A percentile compares a stretch with the other conserved stretches of the same genome.
These are phyloP conservation scores for Cossypha heuglini DNA, from an alignment of 2,797 vertebrate genomes.

Conservation along the genomic window DNA sequence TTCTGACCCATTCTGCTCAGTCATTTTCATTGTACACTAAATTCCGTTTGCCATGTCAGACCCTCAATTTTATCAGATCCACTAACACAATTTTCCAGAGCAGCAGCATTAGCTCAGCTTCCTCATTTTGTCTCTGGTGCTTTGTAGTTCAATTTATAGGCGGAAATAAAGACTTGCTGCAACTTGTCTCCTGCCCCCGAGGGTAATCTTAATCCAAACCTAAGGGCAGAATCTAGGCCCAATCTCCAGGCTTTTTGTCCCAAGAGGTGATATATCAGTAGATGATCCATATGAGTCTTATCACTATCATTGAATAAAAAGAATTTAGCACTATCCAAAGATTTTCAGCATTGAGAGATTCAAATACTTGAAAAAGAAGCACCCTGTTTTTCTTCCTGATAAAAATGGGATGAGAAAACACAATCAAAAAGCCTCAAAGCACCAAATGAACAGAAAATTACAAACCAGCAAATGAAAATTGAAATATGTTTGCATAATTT, in stretches of 20 bases:
- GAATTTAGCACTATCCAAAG: background rate
- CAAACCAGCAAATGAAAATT: background rate
- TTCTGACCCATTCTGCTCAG: constrained; percentile 11
- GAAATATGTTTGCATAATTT: background rate
- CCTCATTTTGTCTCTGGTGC: constrained; percentile 46
- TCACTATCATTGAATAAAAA: background rate
- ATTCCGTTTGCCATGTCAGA: constrained; percentile 46
- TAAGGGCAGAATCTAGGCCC: background rate
- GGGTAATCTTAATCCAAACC: constrained; percentile 31
- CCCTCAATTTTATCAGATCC: constrained; percentile 46
- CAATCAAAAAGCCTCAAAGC: background rate
- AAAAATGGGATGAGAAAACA: background rate
- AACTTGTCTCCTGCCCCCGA: background rate
- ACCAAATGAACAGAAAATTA: background rate
- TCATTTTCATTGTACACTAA: constrained; percentile 47
- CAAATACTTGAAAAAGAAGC: background rate
- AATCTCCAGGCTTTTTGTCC: background rate
- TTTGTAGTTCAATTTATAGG: constrained; percentile 50
- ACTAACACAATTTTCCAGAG: constrained; percentile 54
- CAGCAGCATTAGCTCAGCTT: constrained; percentile 53
- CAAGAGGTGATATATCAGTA: background rate
- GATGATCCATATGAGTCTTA: background rate
- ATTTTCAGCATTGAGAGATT: background rate
- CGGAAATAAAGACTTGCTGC: constrained; percentile 41
- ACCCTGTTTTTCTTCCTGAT: background rate